Conservation (phyloP, 2,888 invertebrate genomes). For the Troides oblongomaculatus region DNA sequence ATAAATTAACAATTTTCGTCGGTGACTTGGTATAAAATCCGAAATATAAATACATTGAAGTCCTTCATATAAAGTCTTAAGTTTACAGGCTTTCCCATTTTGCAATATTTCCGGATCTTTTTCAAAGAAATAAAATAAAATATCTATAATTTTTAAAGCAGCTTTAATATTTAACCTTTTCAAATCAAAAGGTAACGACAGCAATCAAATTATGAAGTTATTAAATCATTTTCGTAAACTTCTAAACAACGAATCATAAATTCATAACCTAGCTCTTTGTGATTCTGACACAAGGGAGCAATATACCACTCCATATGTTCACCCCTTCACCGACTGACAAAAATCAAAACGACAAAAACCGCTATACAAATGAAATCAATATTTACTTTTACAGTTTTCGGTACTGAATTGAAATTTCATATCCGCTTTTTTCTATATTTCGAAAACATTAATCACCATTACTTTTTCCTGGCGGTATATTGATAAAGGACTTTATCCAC, state of each 20-base stretch:
- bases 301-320: slow-evolving; percentile 22
- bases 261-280: neutral
- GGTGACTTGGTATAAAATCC: too few relatives aligned
- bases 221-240: neutral
- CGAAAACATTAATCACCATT: slow-evolving; percentile 9
- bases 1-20: too few relatives aligned
- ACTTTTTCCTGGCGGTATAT: slow-evolving; percentile 11
- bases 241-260: neutral
- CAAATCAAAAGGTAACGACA: too few relatives aligned
- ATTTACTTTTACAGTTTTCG: slow-evolving; percentile 24
- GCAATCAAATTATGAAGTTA: too few relatives aligned
- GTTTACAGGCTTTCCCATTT: too few relatives aligned
- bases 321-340: slow-evolving; percentile 17
- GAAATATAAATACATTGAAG: too few relatives aligned
- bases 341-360: slow-evolving; percentile 23
- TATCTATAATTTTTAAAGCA: too few relatives aligned
- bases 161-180: too few relatives aligned
- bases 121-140: too few relatives aligned
- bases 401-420: slow-evolving; percentile 15
- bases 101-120: too few relatives aligned
- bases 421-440: slow-evolving; percentile 19
- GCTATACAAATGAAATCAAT: slow-evolving; percentile 17
- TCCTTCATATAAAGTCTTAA: too few relatives aligned
- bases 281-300: neutral
- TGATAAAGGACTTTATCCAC: slow-evolving; percentile 25